phyloP scores from a whole-genome alignment of 2,888 invertebrate species.

The Euspilapteryx auroguttella region DNA sequence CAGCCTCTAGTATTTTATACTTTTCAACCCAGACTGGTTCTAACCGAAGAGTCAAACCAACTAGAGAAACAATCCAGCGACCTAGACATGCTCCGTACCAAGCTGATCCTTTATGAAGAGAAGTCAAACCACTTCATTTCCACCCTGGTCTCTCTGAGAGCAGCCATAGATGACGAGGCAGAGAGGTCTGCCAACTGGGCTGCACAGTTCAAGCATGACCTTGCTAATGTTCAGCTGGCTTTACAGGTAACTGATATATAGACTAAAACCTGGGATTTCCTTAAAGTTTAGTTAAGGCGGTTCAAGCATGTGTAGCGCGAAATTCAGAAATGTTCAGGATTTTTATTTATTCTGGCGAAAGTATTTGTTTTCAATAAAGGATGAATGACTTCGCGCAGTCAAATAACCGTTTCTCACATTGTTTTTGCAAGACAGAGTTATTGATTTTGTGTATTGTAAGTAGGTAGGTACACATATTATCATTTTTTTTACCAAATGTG shows the following conservation, averaged over 20 bases:
- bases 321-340: too few species aligned
- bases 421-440: too few species aligned
- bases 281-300: too few species aligned
- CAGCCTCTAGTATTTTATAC: neutral
- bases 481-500: too few species aligned
- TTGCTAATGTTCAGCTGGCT: slow-evolving; percentile 47
- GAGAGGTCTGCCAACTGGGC: slow-evolving; percentile 45
- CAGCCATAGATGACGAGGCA: slow-evolving; percentile 52
- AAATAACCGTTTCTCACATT: too few species aligned
- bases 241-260: slow-evolving; percentile 51
- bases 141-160: slow-evolving; percentile 40
- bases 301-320: too few species aligned
- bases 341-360: too few species aligned
- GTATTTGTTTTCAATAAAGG: too few species aligned
- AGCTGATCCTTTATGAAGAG: slow-evolving; percentile 42
- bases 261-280: too few species aligned
- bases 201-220: slow-evolving; percentile 55
- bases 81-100: slow-evolving; percentile 36
- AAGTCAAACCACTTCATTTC: slow-evolving; percentile 41
- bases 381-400: too few species aligned
- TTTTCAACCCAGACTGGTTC: slow-evolving; percentile 19
- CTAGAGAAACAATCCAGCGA: slow-evolving; percentile 38
- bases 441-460: too few species aligned
- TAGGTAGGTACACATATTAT: too few species aligned
- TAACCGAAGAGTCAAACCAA: slow-evolving; percentile 32